phyloP scores from a whole-genome alignment of 2,797 vertebrate species.

The Mustela erminea region DNA sequence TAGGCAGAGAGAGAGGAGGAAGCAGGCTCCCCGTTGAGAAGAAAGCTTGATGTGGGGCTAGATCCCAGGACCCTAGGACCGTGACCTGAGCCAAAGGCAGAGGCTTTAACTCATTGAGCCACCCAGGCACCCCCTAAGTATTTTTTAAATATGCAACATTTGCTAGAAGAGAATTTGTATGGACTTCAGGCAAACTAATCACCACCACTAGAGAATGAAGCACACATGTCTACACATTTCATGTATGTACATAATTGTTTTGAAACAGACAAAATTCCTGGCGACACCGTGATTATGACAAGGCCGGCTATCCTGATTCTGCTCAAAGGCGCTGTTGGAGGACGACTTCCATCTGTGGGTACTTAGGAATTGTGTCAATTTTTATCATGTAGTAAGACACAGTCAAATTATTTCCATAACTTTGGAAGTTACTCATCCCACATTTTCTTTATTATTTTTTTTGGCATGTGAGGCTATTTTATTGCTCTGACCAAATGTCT shows the following conservation, averaged over 20 bases:
- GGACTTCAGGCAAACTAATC: slow-evolving; percentile 59
- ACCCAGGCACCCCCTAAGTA: neutral
- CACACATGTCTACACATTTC: slow-evolving; percentile 48
- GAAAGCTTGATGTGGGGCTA: too few relatives aligned
- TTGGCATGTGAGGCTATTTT: slow-evolving; percentile 81
- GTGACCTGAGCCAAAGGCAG: too few relatives aligned
- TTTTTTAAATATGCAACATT: slow-evolving; percentile 49
- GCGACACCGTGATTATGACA: slow-evolving; percentile 27
- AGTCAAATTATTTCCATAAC: slow-evolving; percentile 84
- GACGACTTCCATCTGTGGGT: slow-evolving; percentile 74
- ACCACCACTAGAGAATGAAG: slow-evolving; percentile 47
- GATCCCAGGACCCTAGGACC: too few relatives aligned
- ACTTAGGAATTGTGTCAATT: slow-evolving; percentile 75
- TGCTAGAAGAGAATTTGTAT: slow-evolving; percentile 15
- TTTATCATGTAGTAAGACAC: slow-evolving; percentile 78
- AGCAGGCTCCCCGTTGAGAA: too few relatives aligned
- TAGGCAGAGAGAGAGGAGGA: too few relatives aligned
- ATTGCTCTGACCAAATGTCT: slow-evolving; percentile 85
- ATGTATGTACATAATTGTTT: slow-evolving; percentile 62
- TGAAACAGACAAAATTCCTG: slow-evolving; percentile 67
- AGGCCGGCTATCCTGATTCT: slow-evolving; percentile 54
- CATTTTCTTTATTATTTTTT: slow-evolving; percentile 81
- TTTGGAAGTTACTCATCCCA: slow-evolving; percentile 82
- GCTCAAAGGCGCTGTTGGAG: slow-evolving; percentile 34
- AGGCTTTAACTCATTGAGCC: too few relatives aligned